Evolutionary conservation across 2,888 invertebrate species (phyloP), one percentile per base, ranked within the genome.

Genomic region (Oligia fasciuncula): DNA sequence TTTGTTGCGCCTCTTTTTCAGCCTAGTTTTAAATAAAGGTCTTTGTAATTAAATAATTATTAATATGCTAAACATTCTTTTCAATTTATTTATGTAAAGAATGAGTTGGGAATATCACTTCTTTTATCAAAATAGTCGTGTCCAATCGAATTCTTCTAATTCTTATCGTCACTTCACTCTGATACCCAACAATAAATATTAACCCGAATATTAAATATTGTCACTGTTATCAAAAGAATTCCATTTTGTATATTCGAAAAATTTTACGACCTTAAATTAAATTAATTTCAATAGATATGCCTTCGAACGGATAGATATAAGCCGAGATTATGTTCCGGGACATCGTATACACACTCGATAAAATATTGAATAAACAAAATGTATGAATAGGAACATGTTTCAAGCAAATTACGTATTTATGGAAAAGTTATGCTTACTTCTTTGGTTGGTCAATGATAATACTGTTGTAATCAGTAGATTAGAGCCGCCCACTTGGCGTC

Each of bases 391-490:
- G 88, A 89, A 88, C 91, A 91, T 92, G 91, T 92, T 92, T 92
- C 88, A 91, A 92, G 94, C 93, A 94, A 95, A 95, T 95, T 94
- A 94, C 92, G 92, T 94, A 94, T 95, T 95, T 95, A 93, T 93
- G 91, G 91, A 91, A 92, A 93, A 94, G 92, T 93, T 93, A 93
- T 93, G 91, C 92, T 91, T 87, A 91, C 90, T 92, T 91, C 91
- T 93, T 93, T 93, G 91, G 91, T 92, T 92, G 90, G 90, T n/a
- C 88, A 88, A 93, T 93, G 94, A 94, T 95, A 94, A 95, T 94
- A 91, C 93, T 89, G 89, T 90, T 93, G 94, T 96, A 96, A 96
- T 96, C 95, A 92, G 90, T 90, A 93, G 95, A 95, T 96, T 95
- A 95, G 81, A 88, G 87, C 91, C 95, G 95, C 95, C 96, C 94